phyloP scores from a whole-genome alignment of 2,113 vertebrate species.

The Arizona elegans region DNA sequence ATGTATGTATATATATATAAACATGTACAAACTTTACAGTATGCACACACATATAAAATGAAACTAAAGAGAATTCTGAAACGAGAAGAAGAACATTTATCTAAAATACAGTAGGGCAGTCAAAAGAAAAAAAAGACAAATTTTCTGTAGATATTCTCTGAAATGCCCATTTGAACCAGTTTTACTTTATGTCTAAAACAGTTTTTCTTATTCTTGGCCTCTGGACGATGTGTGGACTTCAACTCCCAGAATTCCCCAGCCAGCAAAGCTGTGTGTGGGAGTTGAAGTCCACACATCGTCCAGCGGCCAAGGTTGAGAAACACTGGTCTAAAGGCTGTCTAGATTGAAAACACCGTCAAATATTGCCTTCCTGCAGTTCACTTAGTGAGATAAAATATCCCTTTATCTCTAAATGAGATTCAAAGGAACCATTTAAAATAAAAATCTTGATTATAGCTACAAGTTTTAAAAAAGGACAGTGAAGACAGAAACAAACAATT shows the following conservation, averaged over 20 bases:
- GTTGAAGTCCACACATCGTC: too few relatives aligned
- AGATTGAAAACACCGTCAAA: conserved; percentile 35
- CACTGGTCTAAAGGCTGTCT: not conserved
- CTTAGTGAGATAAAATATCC: not conserved
- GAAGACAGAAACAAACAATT: conserved; percentile 3
- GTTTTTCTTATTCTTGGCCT: too few relatives aligned
- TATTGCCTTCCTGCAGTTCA: conserved; percentile 16
- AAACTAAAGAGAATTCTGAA: not conserved
- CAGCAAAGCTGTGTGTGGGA: too few relatives aligned
- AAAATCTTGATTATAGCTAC: not conserved
- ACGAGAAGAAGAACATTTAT: not conserved
- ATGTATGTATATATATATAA: too few relatives aligned
- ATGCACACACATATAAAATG: not conserved
- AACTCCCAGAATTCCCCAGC: too few relatives aligned
- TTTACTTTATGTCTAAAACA: not conserved
- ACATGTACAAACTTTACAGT: not conserved
- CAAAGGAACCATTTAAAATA: conserved; percentile 15
- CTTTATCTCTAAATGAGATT: conserved; percentile 24
- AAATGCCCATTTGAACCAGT: not conserved
- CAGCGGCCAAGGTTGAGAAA: too few relatives aligned
- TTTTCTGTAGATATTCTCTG: not conserved
- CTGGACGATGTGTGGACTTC: too few relatives aligned
- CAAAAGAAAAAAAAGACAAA: conserved; percentile 22
- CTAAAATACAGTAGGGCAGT: not conserved
- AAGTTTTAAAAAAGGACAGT: conserved; percentile 9